phyloP scores from a whole-genome alignment of 1,140 invertebrate genomes.

The Drosophila fuyamai region DNA sequence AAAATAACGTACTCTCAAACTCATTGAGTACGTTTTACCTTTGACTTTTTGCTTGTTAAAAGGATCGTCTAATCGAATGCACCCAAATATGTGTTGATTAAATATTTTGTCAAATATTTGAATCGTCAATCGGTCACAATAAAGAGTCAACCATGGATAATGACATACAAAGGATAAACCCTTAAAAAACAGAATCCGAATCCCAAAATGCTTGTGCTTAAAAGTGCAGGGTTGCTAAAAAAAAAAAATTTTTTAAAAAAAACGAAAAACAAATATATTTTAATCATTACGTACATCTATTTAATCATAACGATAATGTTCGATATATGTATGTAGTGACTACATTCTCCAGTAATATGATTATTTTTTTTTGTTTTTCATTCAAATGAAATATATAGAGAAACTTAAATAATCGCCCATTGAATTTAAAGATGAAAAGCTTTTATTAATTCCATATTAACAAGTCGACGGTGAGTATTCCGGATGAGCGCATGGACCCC shows the following conservation, averaged over 20 bases:
- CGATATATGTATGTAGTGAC: conserved; percentile 36
- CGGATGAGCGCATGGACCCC: conserved; percentile 4
- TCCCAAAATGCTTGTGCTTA: background rate
- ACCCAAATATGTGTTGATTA: conserved; percentile 35
- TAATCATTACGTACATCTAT: conserved; percentile 35
- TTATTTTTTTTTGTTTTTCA: conserved; percentile 39
- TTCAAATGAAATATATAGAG: conserved; percentile 45
- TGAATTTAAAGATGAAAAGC: conserved; percentile 16
- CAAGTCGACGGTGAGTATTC: conserved; percentile 26
- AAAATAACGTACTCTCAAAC: conserved; percentile 9
- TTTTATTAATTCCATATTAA: conserved; percentile 2
- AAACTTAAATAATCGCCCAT: conserved; percentile 14
- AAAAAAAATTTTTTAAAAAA: background rate
- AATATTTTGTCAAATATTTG: conserved; percentile 30
- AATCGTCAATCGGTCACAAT: conserved; percentile 8
- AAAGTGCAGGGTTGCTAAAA: conserved; percentile 1
- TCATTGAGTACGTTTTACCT: conserved; percentile 31
- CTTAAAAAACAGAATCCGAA: conserved; percentile 6
- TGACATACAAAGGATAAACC: conserved; percentile 11
- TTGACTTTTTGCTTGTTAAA: conserved; percentile 33
- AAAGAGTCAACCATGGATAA: conserved; percentile 5
- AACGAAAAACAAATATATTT: background rate
- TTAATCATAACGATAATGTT: conserved; percentile 47
- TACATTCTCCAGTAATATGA: conserved; percentile 26
- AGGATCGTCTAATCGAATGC: conserved; percentile 18